Base-by-base conservation (phyloP, 2,797 vertebrate genomes). In the Diceros bicornis region DNA sequence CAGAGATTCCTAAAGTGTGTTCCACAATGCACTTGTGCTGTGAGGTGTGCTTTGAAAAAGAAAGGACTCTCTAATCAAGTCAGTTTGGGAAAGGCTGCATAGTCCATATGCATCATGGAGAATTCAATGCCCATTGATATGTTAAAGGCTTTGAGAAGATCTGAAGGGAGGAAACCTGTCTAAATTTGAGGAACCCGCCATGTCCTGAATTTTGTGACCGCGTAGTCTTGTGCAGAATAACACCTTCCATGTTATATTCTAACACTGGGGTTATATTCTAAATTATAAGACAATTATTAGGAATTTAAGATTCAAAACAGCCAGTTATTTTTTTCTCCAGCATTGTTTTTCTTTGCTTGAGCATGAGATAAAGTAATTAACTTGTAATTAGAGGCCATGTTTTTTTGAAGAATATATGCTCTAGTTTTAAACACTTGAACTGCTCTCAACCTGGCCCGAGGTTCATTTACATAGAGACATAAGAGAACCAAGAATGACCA, bases 341-440 rank as follows among this genome's bases (percentile, higher is more conserved):
- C 8, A 52, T 64, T 64, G 44, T 93, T 23, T 50, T 77, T 86
- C 2, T 59, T 86, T 78, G 52, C 6, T 55, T 55, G 25, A 91
- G 7, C 8, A 20, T n/a, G 75, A 66, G 27, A 59, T 95, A 77
- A 90, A 34, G 8, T 87, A 44, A 78, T 66, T 29, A 74, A 71
- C 32, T 92, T 72, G 6, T 37, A 81, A 21, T 75, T 55, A 75
- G 55, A 12, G 32, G 10, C 57, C 6, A 11, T 37, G 2, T 59
- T 16, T 55, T 66, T 72, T 77, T 82, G 25, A 86, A 37, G 41
- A 61, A 32, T 59, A 34, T 27, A 20, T n/a, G 6, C 7, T 90
- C 8, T 91, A n/a, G 64, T 88, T 92, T 90, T 66, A 81, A 84
- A 52, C 41, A 83, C 7, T n/a, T 89, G 47, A 87, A 52, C 37